These are phyloP conservation scores for Hymenopus coronatus DNA, from an alignment of 2,888 invertebrate species.

Conservation along the genomic window DNA sequence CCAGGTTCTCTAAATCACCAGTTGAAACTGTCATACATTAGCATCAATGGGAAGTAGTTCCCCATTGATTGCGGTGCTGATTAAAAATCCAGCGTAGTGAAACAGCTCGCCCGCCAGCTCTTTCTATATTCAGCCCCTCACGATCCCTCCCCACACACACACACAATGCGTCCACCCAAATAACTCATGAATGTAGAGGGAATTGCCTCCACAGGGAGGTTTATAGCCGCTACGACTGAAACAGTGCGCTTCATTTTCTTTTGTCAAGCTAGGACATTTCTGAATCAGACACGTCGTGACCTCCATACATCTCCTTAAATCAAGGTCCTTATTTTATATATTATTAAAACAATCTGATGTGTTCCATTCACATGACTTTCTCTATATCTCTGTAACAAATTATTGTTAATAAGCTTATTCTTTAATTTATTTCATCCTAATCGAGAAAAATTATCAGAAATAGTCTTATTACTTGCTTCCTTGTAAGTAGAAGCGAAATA, in stretches of 20 bases:
- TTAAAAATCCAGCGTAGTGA: constrained; percentile 16
- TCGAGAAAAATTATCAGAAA: too few relatives aligned
- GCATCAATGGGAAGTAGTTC: constrained; percentile 1
- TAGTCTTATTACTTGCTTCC: too few relatives aligned
- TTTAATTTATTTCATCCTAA: too few relatives aligned
- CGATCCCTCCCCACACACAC: background rate
- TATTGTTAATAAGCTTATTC: too few relatives aligned
- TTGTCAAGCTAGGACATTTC: too few relatives aligned
- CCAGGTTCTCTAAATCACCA: background rate
- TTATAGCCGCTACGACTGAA: background rate
- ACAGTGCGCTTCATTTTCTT: background rate
- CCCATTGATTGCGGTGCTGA: constrained; percentile 2
- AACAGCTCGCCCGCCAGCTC: background rate
- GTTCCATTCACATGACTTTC: too few relatives aligned
- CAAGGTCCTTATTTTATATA: too few relatives aligned
- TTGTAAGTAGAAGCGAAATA: too few relatives aligned
- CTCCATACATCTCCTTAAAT: too few relatives aligned
- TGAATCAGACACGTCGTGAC: too few relatives aligned
- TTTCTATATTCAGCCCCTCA: background rate
- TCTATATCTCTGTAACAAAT: too few relatives aligned
- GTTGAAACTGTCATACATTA: constrained; percentile 3
- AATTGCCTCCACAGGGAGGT: background rate
- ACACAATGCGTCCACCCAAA: background rate
- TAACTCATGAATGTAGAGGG: background rate
- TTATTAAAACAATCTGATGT: too few relatives aligned